Percentiles rank a stretch among this genome's conserved stretches.
These are phyloP conservation scores for Drosophila falleni DNA, from an alignment of 2,888 invertebrate species.

Conservation along the genomic window DNA sequence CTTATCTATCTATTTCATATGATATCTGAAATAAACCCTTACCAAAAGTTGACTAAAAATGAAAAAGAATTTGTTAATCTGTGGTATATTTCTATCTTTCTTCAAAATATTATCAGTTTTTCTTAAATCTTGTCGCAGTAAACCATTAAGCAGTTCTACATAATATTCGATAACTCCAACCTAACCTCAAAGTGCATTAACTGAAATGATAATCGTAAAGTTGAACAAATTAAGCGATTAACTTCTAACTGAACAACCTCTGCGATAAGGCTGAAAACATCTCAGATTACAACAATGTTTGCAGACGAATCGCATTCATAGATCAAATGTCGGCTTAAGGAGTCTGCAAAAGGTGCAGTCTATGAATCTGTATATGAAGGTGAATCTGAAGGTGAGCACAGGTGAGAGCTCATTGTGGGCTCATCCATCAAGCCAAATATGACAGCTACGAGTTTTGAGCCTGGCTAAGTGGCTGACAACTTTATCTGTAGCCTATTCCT, in stretches of 20 bases:
- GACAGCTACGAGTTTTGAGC: conserved; percentile 27
- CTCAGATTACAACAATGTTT: conserved; percentile 31
- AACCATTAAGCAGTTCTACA: background rate
- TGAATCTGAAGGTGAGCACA: background rate
- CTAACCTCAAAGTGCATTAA: conserved; percentile 8
- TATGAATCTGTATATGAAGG: background rate
- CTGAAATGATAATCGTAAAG: background rate
- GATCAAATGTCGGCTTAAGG: conserved; percentile 52
- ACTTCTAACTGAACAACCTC: conserved; percentile 5
- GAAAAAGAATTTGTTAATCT: background rate
- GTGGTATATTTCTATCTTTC: background rate
- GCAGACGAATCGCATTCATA: conserved; percentile 30
- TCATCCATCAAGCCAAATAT: conserved; percentile 70
- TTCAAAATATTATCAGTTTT: background rate
- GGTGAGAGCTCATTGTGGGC: conserved; percentile 22
- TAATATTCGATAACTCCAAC: conserved; percentile 1
- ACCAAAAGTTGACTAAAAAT: background rate
- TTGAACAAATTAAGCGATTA: conserved; percentile 22
- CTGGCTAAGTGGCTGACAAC: conserved; percentile 33
- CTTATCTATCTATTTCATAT: no score
- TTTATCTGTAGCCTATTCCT: conserved; percentile 23
- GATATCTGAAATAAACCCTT: background rate
- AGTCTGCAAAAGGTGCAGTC: conserved; percentile 27
- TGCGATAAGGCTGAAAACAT: conserved; percentile 7
- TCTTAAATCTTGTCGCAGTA: background rate